Evolutionary conservation across 2,113 vertebrate genomes (phyloP).

Genomic region (Alethe castanea): DNA sequence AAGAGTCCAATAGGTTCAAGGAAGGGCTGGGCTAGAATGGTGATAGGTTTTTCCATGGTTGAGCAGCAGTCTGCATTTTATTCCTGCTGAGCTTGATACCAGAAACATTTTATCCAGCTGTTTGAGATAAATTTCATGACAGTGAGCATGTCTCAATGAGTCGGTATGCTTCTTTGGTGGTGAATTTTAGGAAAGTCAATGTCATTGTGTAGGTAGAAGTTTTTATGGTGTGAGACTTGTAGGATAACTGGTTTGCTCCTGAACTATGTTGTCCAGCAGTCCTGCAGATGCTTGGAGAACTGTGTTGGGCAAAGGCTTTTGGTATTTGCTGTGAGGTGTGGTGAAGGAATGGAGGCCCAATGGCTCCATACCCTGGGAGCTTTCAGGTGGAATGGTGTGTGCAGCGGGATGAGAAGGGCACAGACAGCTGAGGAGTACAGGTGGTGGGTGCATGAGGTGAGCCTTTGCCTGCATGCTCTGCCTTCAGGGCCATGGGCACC

Average conservation of each 20-base stretch:
- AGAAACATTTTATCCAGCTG: neutral
- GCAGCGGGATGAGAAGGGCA: fast-evolving
- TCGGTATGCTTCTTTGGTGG: fast-evolving
- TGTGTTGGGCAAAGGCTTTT: fast-evolving
- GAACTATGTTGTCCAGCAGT: too few species aligned
- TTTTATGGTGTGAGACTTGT: neutral
- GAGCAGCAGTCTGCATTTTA: neutral
- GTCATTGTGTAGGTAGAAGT: fast-evolving
- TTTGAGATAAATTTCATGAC: fast-evolving
- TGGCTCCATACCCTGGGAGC: fast-evolving
- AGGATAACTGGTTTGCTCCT: neutral
- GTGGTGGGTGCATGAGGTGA: neutral
- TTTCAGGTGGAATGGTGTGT: fast-evolving
- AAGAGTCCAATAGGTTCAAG: neutral
- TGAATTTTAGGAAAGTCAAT: fast-evolving
- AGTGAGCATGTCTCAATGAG: fast-evolving
- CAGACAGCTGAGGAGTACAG: neutral
- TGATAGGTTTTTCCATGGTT: neutral
- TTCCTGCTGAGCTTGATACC: neutral
- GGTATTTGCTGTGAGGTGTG: neutral
- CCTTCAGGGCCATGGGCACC: neutral
- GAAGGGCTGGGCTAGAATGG: neutral
- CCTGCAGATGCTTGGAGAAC: fast-evolving
- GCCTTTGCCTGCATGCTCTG: neutral
- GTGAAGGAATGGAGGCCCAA: neutral